Evolutionary conservation across 2,797 vertebrate genomes (phyloP).

Genomic region (Malurus leucopterus): DNA sequence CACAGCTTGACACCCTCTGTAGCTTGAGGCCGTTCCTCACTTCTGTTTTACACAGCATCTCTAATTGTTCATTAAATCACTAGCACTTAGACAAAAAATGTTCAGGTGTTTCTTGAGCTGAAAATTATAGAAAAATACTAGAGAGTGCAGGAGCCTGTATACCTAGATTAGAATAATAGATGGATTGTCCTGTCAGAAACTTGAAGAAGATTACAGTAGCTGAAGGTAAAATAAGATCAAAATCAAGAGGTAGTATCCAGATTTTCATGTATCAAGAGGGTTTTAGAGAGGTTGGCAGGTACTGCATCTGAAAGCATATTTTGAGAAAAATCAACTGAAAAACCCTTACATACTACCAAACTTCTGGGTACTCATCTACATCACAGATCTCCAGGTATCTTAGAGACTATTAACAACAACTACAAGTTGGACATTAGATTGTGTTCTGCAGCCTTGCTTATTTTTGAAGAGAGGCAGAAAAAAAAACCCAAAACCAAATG

Average conservation of each 20-base stretch:
- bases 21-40: neutral
- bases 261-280: neutral
- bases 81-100: neutral
- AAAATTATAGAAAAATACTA: neutral
- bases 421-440: neutral
- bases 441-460: neutral
- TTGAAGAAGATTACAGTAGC: neutral
- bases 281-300: neutral
- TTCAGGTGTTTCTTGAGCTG: neutral
- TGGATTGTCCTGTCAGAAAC: neutral
- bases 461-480: neutral
- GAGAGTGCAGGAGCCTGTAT: neutral
- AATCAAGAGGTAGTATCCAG: neutral
- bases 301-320: neutral
- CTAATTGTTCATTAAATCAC: neutral
- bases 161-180: neutral
- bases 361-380: neutral
- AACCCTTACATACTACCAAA: neutral
- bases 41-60: neutral
- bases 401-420: neutral
- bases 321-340: neutral
- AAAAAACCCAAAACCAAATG: neutral
- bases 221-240: neutral
- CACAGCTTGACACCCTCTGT: neutral
- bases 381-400: neutral